phyloP scores from a whole-genome alignment of 1,140 invertebrate genomes.

The Rhopalosiphum padi region DNA sequence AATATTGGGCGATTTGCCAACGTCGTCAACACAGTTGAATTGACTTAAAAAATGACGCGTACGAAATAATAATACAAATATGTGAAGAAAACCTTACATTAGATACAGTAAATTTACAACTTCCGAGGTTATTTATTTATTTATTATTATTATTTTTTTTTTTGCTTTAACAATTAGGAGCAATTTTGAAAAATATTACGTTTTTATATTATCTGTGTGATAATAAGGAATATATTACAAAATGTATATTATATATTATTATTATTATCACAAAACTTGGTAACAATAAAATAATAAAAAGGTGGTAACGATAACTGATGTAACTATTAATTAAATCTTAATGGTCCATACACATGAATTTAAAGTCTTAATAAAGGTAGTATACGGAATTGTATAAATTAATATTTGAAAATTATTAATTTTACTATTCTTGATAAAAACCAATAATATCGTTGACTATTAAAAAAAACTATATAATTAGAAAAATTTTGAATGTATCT shows the following conservation, averaged over 20 bases:
- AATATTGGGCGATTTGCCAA: constrained; percentile 1
- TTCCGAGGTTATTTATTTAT: not conserved
- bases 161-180: not conserved
- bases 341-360: not conserved
- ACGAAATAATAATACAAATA: not conserved
- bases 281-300: not conserved
- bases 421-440: not conserved
- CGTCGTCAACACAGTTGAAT: not conserved
- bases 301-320: not conserved
- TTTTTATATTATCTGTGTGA: not conserved
- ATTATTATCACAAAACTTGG: not conserved
- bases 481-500: too few species aligned
- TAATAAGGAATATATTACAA: not conserved
- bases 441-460: too few species aligned
- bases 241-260: not conserved
- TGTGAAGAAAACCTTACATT: not conserved
- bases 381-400: not conserved
- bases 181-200: constrained; percentile 31
- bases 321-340: not conserved
- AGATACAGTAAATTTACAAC: not conserved
- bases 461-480: too few species aligned
- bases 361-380: not conserved
- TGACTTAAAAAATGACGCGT: not conserved
- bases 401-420: not conserved
- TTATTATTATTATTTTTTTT: not conserved